A percentile compares a stretch with the other conserved stretches of the same genome.
Conservation (phyloP, 2,797 vertebrate genomes). For the Falco biarmicus region DNA sequence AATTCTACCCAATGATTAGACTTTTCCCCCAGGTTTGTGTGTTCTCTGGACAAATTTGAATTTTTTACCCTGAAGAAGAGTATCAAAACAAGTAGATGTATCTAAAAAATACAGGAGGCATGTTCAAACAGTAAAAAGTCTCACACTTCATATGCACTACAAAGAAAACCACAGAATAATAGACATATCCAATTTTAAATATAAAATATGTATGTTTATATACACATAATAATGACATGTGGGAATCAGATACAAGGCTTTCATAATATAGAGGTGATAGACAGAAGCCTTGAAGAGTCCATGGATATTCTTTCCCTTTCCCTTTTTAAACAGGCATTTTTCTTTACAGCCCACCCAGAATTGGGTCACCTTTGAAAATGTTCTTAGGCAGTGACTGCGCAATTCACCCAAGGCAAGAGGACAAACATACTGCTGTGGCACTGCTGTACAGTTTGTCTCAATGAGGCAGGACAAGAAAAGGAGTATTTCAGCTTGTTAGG, state of each 20-base stretch:
- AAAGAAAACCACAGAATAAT: slow-evolving; percentile 62
- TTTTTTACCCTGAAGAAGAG: slow-evolving; percentile 29
- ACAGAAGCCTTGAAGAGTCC: background rate
- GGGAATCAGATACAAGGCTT: slow-evolving; percentile 35
- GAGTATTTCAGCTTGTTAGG: background rate
- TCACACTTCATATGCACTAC: slow-evolving; percentile 61
- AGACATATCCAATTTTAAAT: slow-evolving; percentile 35
- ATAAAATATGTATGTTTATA: slow-evolving; percentile 47
- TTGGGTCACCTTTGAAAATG: background rate
- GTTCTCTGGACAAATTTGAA: background rate
- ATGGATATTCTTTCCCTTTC: background rate
- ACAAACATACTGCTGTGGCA: background rate
- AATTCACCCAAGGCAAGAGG: background rate
- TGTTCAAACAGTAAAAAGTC: slow-evolving; percentile 44
- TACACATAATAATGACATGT: slow-evolving; percentile 30
- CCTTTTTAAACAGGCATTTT: background rate
- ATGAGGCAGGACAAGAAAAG: background rate
- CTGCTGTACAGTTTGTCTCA: background rate
- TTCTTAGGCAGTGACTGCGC: background rate
- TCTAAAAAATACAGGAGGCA: slow-evolving; percentile 15
- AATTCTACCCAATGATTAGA: background rate
- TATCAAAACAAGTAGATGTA: slow-evolving; percentile 12
- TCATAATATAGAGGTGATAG: slow-evolving; percentile 17
- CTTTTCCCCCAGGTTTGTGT: background rate
- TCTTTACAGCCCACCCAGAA: background rate